Percentiles rank a stretch among this genome's conserved stretches.
Conservation (phyloP, 2,797 vertebrate species). For the Enoplosus armatus region DNA sequence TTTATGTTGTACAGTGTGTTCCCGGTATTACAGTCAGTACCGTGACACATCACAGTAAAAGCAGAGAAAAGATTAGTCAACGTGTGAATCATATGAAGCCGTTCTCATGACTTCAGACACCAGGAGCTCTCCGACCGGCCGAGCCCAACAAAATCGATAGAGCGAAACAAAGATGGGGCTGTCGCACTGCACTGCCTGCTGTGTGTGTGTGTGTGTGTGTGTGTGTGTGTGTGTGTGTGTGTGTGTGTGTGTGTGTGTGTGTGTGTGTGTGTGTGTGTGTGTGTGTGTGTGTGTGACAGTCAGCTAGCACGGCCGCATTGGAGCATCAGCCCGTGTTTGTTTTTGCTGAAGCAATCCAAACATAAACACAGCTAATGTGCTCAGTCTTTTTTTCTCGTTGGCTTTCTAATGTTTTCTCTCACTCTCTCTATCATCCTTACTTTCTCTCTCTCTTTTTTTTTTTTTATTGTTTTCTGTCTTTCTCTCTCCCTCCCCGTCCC, state of each 20-base stretch:
- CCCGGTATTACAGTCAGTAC: neutral
- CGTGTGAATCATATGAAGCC: constrained; percentile 60
- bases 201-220: constrained; percentile 22
- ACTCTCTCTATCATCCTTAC: neutral
- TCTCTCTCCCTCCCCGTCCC: neutral
- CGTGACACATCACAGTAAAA: constrained; percentile 20
- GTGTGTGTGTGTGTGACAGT: constrained; percentile 30
- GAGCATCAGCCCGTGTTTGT: constrained; percentile 59
- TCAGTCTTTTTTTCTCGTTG: neutral
- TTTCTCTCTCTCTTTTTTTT: neutral
- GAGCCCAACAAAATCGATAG: constrained; percentile 26
- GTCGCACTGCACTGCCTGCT: constrained; percentile 41
- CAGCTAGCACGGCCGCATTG: constrained; percentile 22
- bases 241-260: constrained; percentile 25
- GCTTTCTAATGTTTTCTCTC: constrained; percentile 3
- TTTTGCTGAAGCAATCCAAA: constrained; percentile 49
- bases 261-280: constrained; percentile 22
- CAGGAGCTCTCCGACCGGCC: constrained; percentile 31
- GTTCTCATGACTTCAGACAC: constrained; percentile 58
- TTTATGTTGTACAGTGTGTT: constrained; percentile 14
- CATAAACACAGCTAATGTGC: constrained; percentile 44
- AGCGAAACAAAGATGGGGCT: constrained; percentile 55
- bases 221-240: constrained; percentile 29
- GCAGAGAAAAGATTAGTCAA: constrained; percentile 60
- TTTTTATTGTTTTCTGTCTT: neutral